These are phyloP conservation scores for Xyrichtys novacula DNA, from an alignment of 2,797 vertebrate genomes.

Conservation along the genomic window DNA sequence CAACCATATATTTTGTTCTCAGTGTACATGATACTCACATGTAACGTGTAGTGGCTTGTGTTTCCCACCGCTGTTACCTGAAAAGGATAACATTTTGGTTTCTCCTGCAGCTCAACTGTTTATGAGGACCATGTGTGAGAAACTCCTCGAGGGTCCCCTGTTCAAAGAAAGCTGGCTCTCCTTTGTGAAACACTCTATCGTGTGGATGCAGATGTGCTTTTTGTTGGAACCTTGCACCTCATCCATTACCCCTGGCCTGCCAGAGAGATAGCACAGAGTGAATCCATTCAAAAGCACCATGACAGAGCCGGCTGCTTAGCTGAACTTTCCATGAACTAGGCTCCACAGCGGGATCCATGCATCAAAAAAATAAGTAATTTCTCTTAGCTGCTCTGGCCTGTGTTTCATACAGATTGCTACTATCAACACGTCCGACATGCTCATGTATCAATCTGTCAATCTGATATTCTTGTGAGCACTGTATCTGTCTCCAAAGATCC, in stretches of 20 bases:
- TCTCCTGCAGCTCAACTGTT: conserved; percentile 50
- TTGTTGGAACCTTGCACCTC: conserved; percentile 86
- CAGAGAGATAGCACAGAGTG: conserved; percentile 83
- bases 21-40: background rate
- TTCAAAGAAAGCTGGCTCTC: conserved; percentile 79
- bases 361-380: conserved; percentile 80
- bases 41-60: background rate
- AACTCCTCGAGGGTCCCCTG: conserved; percentile 66
- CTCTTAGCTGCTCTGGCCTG: conserved; percentile 75
- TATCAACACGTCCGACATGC: conserved; percentile 74
- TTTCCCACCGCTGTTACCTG: conserved; percentile 31
- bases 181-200: conserved; percentile 83
- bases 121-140: conserved; percentile 83
- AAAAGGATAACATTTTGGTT: conserved; percentile 46
- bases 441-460: conserved; percentile 84
- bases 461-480: conserved; percentile 73
- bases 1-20: background rate
- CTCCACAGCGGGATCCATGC: conserved; percentile 77
- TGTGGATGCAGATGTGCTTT: conserved; percentile 87
- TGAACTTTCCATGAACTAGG: conserved; percentile 89
- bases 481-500: conserved; percentile 76
- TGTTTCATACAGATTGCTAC: conserved; percentile 80
- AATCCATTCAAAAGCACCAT: conserved; percentile 85
- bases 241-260: conserved; percentile 88
- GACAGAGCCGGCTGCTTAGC: conserved; percentile 84